These are phyloP conservation scores for Charanyca ferruginea DNA, from an alignment of 2,888 invertebrate species.

Conservation along the genomic window DNA sequence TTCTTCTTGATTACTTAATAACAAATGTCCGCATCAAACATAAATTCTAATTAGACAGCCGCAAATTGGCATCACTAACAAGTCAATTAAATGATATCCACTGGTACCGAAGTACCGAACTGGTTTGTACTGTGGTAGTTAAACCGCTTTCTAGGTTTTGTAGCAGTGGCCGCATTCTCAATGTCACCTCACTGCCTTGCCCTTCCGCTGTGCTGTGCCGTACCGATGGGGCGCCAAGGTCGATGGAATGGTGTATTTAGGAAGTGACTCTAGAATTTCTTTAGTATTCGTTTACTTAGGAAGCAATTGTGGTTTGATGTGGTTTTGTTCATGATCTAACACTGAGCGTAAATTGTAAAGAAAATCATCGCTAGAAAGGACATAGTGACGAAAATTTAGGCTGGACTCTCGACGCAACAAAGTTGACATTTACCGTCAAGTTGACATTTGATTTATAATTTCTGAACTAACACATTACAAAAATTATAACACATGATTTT, in stretches of 20 bases:
- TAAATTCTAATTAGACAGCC: conserved; percentile 50
- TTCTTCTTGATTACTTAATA: conserved; percentile 44
- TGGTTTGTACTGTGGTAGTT: conserved; percentile 47
- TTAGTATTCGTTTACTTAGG: background rate
- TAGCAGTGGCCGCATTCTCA: conserved; percentile 74
- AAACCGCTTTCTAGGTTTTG: conserved; percentile 71
- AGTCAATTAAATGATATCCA: conserved; percentile 54
- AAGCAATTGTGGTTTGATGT: background rate
- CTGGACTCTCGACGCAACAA: no score
- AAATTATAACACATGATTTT: conserved; percentile 25
- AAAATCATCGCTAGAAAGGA: no score
- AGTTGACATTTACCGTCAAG: no score
- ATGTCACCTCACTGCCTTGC: conserved; percentile 70
- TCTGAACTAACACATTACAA: background rate
- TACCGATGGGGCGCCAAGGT: conserved; percentile 65
- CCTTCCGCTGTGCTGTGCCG: conserved; percentile 70
- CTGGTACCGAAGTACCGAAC: conserved; percentile 41
- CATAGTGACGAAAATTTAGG: no score
- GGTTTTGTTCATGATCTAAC: background rate
- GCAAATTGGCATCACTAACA: conserved; percentile 48
- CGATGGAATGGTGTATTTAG: conserved; percentile 48
- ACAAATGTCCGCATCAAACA: conserved; percentile 15
- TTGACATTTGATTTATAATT: no score
- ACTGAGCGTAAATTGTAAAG: background rate
- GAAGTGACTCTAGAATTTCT: conserved; percentile 13